Evolutionary conservation across 2,797 vertebrate genomes (phyloP).

Genomic region (Neosilurus hyrtlii): DNA sequence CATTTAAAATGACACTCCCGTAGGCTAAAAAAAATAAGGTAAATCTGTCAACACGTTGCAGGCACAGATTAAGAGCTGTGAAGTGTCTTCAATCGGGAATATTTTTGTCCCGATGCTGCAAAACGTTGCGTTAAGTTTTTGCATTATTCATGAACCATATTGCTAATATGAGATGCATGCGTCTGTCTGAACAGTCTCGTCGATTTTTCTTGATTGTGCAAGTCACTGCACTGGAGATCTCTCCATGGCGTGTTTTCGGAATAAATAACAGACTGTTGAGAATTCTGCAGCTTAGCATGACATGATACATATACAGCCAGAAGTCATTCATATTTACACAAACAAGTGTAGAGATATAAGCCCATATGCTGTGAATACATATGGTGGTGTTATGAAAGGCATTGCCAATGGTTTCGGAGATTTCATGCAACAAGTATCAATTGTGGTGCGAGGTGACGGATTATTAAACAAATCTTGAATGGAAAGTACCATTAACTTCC

Average conservation of each 20-base stretch:
- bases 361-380: background rate
- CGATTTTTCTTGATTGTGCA: slow-evolving; percentile 11
- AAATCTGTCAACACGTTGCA: slow-evolving; percentile 39
- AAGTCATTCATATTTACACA: background rate
- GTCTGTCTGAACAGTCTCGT: slow-evolving; percentile 6
- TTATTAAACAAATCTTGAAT: background rate
- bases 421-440: background rate
- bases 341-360: background rate
- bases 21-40: background rate
- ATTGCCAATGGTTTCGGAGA: background rate
- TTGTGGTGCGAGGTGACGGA: background rate
- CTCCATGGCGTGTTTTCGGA: background rate
- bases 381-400: background rate
- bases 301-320: background rate
- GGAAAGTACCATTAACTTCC: background rate
- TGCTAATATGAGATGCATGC: slow-evolving; percentile 17
- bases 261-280: background rate
- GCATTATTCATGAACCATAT: slow-evolving; percentile 48
- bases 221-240: slow-evolving; percentile 4
- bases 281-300: background rate
- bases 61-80: slow-evolving; percentile 33
- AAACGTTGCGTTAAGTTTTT: slow-evolving; percentile 32
- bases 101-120: slow-evolving; percentile 41
- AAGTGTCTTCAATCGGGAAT: slow-evolving; percentile 37
- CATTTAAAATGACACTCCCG: slow-evolving; percentile 25